Conservation (phyloP, 2,797 vertebrate genomes). For the Gymnopithys bicolor region DNA sequence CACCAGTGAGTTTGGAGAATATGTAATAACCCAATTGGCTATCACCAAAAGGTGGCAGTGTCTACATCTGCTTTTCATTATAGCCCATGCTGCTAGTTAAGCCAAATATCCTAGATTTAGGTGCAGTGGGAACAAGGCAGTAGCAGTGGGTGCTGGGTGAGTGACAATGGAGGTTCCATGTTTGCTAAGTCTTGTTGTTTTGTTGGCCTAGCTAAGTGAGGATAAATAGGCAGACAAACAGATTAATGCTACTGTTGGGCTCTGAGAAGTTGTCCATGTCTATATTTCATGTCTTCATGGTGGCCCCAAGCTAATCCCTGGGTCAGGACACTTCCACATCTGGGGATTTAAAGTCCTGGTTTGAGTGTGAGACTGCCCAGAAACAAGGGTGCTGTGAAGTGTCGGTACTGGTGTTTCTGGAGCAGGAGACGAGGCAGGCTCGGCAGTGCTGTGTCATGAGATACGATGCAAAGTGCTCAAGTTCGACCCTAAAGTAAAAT, state of each 20-base stretch:
- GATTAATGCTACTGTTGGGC: background rate
- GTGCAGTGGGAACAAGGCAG: background rate
- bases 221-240: constrained; percentile 26
- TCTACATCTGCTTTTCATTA: constrained; percentile 43
- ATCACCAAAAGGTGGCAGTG: constrained; percentile 63
- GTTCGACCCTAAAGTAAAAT: background rate
- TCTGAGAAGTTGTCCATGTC: background rate
- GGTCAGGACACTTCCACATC: background rate
- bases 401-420: background rate
- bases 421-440: background rate
- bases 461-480: background rate
- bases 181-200: constrained; percentile 11
- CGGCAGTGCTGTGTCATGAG: background rate
- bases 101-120: background rate
- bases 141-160: background rate
- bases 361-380: background rate
- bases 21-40: background rate
- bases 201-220: background rate
- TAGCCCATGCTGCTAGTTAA: background rate
- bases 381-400: background rate
- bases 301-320: background rate
- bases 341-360: background rate
- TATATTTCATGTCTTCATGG: background rate
- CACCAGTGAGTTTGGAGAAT: background rate
- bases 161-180: background rate